Conservation (phyloP, 1,140 invertebrate species). For the Zaprionus inermis region DNA sequence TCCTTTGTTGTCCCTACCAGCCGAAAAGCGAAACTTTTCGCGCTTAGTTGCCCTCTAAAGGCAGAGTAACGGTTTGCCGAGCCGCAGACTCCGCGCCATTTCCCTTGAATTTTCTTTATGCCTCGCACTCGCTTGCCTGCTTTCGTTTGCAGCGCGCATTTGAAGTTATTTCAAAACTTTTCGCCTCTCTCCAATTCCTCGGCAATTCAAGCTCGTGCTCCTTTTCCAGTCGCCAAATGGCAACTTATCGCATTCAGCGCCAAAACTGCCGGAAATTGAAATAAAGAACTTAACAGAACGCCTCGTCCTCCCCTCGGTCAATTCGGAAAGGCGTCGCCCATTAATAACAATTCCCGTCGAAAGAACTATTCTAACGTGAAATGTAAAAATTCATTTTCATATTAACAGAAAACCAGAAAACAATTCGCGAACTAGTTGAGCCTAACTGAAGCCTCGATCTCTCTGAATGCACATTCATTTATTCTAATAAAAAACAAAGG, state of each 20-base stretch:
- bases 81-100: constrained; percentile 28
- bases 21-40: constrained; percentile 63
- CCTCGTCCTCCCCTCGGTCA: constrained; percentile 13
- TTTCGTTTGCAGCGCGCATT: constrained; percentile 37
- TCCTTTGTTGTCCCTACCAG: constrained; percentile 31
- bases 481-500: constrained; percentile 7
- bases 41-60: constrained; percentile 51
- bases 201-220: constrained; percentile 19
- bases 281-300: constrained; percentile 45
- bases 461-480: constrained; percentile 23
- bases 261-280: constrained; percentile 62
- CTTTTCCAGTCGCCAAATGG: constrained; percentile 45
- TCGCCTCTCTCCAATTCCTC: constrained; percentile 15
- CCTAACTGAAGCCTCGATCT: not conserved
- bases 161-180: constrained; percentile 55
- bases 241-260: constrained; percentile 52
- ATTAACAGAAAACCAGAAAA: constrained; percentile 15
- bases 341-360: constrained; percentile 45
- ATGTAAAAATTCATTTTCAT: constrained; percentile 27
- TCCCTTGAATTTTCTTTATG: constrained; percentile 52
- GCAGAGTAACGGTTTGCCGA: constrained; percentile 44
- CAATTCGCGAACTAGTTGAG: not conserved
- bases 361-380: constrained; percentile 32
- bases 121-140: constrained; percentile 12
- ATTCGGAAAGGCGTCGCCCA: constrained; percentile 24